Base-by-base conservation (phyloP, 2,113 vertebrate genomes). In the Boulengeromyrus knoepffleri region DNA sequence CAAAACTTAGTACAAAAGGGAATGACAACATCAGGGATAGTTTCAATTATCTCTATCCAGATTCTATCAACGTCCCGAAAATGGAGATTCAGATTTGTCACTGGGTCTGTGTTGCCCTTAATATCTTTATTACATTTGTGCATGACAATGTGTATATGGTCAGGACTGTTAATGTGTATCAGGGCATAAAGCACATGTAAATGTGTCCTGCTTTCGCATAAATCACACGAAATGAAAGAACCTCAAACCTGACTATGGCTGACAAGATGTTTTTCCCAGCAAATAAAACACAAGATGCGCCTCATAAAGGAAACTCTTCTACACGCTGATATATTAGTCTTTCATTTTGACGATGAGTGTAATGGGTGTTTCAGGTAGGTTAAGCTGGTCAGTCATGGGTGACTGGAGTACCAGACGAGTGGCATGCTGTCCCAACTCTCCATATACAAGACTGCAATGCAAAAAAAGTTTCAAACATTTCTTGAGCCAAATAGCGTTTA, bases 1-100 rank as follows among this genome's bases (percentile, higher is more conserved):
- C 80, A 77, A 53, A 92, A 91, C 87, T 66, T 21, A 39, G 77
- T 36, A 89, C 85, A 89, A 85, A 89, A 91, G 90, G 49, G 52
- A 24, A 88, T n/a, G 36, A 42, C 52, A 58, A 45, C 31, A 88
- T 62, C 17, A 88, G 15, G 21, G 52, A 88, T 56, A 58, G 17
- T 27, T 70, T 70, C 27, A 12, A 70, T 70, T 70, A 31, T 31
- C n/a, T 12, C 62, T 12, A 70, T 13, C n/a, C 62, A 70, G n/a
- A 70, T 70, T 70, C n/a, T 70, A 70, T 5, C n/a, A 31, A 62
- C 58, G 7, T 66, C 3, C 62, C 62, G 3, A 27, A 27, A 13
- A 70, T 31, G n/a, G 10, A 70, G n/a, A 31, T 70, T 70, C n/a
- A 70, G n/a, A 70, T 70, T 70, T 70, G 62, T 66, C n/a, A 12